Percentiles rank a stretch among this genome's conserved stretches.
These are phyloP conservation scores for Syngnathoides biaculeatus DNA, from an alignment of 2,113 vertebrate genomes.

Conservation along the genomic window DNA sequence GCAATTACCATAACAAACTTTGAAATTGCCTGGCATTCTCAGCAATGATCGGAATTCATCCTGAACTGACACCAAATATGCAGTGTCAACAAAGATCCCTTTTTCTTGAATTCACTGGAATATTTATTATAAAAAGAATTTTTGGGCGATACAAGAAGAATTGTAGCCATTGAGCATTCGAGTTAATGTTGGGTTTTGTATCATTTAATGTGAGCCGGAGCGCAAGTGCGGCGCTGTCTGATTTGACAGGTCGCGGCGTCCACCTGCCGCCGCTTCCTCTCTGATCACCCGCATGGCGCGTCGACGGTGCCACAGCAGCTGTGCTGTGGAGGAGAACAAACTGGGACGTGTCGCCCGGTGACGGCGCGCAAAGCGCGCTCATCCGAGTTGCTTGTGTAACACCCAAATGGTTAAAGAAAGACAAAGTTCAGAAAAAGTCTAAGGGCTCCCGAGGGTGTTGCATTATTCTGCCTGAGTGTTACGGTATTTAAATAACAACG, in stretches of 20 bases:
- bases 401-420: constrained; percentile 21
- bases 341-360: constrained; percentile 18
- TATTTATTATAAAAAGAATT: background rate
- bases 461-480: constrained; percentile 9
- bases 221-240: constrained; percentile 26
- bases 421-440: constrained; percentile 8
- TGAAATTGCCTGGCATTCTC: constrained; percentile 5
- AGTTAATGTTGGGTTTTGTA: constrained; percentile 11
- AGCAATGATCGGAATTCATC: constrained; percentile 25
- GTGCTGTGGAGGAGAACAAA: constrained; percentile 31
- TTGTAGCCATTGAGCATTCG: background rate
- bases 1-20: constrained; percentile 20
- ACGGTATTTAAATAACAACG: constrained; percentile 11
- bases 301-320: constrained; percentile 31
- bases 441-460: constrained; percentile 3
- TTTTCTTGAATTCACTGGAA: background rate
- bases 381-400: constrained; percentile 26
- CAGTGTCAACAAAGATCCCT: background rate
- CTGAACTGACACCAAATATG: constrained; percentile 4
- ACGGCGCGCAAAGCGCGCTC: constrained; percentile 16
- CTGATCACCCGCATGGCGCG: constrained; percentile 30
- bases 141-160: background rate
- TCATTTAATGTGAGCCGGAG: constrained; percentile 28
- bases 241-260: constrained; percentile 24
- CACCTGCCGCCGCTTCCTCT: constrained; percentile 33